Percentiles rank a stretch among this genome's conserved stretches.
Conservation (phyloP, 1,140 invertebrate genomes). For the Leptonema lineaticorne region DNA sequence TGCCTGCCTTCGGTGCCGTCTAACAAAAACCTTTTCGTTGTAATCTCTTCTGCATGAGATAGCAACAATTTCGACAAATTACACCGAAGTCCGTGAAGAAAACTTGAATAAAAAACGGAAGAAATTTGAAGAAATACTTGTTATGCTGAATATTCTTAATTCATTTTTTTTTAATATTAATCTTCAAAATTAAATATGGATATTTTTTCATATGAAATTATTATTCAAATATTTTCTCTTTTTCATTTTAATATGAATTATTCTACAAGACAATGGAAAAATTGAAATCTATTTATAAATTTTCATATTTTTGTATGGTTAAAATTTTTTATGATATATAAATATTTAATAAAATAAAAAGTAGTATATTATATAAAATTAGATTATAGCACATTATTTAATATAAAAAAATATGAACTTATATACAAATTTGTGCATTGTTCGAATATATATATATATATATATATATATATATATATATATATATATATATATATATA, state of each 20-base stretch:
- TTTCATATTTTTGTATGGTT: not conserved
- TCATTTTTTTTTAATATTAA: too few species aligned
- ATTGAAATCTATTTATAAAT: not conserved
- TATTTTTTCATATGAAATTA: too few species aligned
- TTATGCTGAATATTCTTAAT: too few species aligned
- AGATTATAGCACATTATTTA: not conserved
- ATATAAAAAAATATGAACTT: not conserved
- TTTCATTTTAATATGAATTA: too few species aligned
- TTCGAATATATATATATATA: not conserved
- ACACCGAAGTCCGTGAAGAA: too few species aligned
- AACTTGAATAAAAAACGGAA: too few species aligned
- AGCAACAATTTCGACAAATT: conserved; percentile 16
- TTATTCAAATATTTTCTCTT: too few species aligned
- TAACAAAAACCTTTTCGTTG: not conserved
- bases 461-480: not conserved
- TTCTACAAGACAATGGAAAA: too few species aligned
- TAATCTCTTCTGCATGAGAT: conserved; percentile 16
- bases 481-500: not conserved
- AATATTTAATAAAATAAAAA: not conserved
- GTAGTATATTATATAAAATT: not conserved
- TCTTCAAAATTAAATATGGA: too few species aligned
- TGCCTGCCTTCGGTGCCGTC: too few species aligned
- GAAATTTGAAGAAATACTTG: too few species aligned
- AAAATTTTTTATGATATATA: not conserved
- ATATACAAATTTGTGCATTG: too few species aligned